A percentile compares a stretch with the other conserved stretches of the same genome.
These are phyloP conservation scores for Leptoteleia sp. DNA, from an alignment of 1,140 invertebrate genomes.

Conservation along the genomic window DNA sequence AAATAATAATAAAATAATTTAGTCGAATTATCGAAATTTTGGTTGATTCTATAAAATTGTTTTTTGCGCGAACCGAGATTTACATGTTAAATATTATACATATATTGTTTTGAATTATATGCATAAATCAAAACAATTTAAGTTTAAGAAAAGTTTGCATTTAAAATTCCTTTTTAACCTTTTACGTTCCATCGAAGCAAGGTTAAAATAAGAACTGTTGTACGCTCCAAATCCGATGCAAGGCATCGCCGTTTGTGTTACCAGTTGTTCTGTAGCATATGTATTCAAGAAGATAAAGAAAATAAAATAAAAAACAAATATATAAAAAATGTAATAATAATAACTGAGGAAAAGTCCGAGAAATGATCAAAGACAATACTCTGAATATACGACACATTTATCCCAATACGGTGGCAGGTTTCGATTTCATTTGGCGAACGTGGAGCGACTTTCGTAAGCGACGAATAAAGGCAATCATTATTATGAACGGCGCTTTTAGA, in stretches of 20 bases:
- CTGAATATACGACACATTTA: slow-evolving; percentile 11
- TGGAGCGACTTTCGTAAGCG: slow-evolving; percentile 24
- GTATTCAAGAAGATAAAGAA: slow-evolving; percentile 17
- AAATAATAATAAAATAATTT: too few species aligned
- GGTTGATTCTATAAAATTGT: too few species aligned
- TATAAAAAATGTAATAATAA: slow-evolving; percentile 1
- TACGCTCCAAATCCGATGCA: slow-evolving; percentile 27
- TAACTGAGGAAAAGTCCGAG: slow-evolving; percentile 22
- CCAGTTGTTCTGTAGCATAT: slow-evolving; percentile 46
- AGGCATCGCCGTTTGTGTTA: slow-evolving; percentile 44
- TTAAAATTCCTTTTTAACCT: too few species aligned
- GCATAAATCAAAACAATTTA: too few species aligned
- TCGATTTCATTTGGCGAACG: slow-evolving; percentile 15
- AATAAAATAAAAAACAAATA: not conserved
- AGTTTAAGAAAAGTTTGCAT: too few species aligned
- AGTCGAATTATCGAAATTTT: too few species aligned
- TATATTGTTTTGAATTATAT: too few species aligned
- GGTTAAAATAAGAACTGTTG: slow-evolving; percentile 28
- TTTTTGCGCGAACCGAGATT: too few species aligned
- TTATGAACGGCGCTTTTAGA: slow-evolving; percentile 17
- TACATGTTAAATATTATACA: too few species aligned
- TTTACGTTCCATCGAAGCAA: slow-evolving; percentile 9
- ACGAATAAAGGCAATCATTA: too few species aligned
- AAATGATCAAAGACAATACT: slow-evolving; percentile 47
- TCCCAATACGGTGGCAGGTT: slow-evolving; percentile 20